phyloP scores from a whole-genome alignment of 2,797 vertebrate genomes.

The Paguma larvata region DNA sequence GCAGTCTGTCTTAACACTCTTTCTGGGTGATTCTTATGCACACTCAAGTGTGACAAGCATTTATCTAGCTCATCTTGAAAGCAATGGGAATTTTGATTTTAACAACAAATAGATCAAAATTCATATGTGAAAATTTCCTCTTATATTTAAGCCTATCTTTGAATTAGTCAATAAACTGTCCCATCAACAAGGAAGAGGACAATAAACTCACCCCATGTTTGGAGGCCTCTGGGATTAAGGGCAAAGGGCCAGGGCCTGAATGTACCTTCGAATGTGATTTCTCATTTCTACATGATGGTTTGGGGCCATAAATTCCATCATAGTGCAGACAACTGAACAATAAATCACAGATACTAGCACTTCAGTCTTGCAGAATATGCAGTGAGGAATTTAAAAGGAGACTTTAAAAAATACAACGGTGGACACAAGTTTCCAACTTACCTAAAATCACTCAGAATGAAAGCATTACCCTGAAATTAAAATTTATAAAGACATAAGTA shows the following conservation, averaged over 20 bases:
- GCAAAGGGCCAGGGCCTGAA: background rate
- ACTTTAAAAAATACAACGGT: background rate
- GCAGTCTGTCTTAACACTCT: background rate
- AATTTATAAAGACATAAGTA: background rate
- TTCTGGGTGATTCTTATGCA: background rate
- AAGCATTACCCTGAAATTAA: conserved; percentile 4
- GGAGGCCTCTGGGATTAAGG: background rate
- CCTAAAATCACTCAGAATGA: background rate
- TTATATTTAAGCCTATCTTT: background rate
- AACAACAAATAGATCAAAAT: background rate
- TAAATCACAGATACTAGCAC: background rate
- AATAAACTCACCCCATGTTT: background rate
- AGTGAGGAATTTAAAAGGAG: background rate
- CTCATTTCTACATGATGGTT: background rate
- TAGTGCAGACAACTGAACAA: background rate
- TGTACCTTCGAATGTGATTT: background rate
- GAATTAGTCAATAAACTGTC: background rate
- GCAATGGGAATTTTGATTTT: background rate
- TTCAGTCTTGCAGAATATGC: background rate
- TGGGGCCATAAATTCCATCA: background rate
- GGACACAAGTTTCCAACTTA: background rate
- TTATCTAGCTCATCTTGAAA: background rate
- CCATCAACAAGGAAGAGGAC: background rate
- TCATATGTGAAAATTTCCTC: background rate
- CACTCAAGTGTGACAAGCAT: background rate